Percentiles rank a stretch among this genome's conserved stretches.
Conservation (phyloP, 2,888 invertebrate genomes). For the Phania funesta region DNA sequence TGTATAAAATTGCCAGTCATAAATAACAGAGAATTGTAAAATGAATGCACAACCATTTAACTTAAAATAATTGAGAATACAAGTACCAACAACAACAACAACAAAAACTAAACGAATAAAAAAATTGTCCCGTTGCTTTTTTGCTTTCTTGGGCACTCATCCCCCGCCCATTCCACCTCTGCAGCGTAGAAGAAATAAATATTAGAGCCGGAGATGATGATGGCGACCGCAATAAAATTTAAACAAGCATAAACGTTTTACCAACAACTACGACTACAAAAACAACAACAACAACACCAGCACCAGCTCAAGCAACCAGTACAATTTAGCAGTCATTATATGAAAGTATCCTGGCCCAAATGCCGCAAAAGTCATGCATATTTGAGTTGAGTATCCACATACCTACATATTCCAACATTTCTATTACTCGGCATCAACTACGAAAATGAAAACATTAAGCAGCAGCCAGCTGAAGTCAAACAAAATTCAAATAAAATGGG, state of each 20-base stretch:
- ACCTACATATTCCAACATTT: conserved; percentile 41
- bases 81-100: conserved; percentile 5
- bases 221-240: conserved; percentile 68
- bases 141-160: neutral
- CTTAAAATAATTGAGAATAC: conserved; percentile 58
- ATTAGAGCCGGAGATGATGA: conserved; percentile 55
- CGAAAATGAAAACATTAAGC: conserved; percentile 40
- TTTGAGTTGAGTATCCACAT: conserved; percentile 25
- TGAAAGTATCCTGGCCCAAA: conserved; percentile 61
- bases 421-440: conserved; percentile 48
- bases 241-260: conserved; percentile 64
- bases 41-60: conserved; percentile 64
- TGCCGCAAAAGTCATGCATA: conserved; percentile 64
- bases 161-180: neutral
- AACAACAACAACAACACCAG: neutral
- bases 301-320: conserved; percentile 6
- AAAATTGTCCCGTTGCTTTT: conserved; percentile 32
- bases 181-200: conserved; percentile 14
- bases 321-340: conserved; percentile 58
- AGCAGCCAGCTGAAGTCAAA: conserved; percentile 29
- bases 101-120: neutral
- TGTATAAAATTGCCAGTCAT: conserved; percentile 66
- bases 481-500: conserved; percentile 6
- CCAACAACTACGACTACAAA: conserved; percentile 25
- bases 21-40: conserved; percentile 65